Percentiles rank a stretch among this genome's conserved stretches.
Conservation (phyloP, 2,888 invertebrate species). For the Polydrusus pterygomalis region DNA sequence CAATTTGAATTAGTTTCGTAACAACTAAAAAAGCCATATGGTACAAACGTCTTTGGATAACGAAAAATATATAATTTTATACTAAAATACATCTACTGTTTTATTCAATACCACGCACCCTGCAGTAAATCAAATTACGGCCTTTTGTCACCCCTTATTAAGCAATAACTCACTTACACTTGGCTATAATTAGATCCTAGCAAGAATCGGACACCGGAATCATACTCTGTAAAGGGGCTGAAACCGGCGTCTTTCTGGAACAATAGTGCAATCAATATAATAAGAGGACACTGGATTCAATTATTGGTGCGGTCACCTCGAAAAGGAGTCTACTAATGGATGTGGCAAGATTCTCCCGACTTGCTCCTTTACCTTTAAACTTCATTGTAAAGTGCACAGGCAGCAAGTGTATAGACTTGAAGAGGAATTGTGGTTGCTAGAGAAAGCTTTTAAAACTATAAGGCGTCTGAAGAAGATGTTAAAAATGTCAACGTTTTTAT, state of each 20-base stretch:
- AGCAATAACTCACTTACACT: constrained; percentile 51
- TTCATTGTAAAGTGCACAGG: constrained; percentile 51
- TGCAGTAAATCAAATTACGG: constrained; percentile 38
- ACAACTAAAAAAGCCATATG: too few relatives aligned
- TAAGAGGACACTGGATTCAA: constrained; percentile 72
- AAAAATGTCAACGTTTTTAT: too few relatives aligned
- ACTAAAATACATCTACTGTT: background rate
- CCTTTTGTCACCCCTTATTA: constrained; percentile 51
- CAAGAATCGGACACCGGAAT: constrained; percentile 52
- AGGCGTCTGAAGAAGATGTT: too few relatives aligned
- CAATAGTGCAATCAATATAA: constrained; percentile 74
- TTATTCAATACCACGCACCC: background rate
- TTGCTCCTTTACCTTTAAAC: constrained; percentile 51
- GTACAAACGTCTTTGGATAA: too few relatives aligned
- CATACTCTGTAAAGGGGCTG: constrained; percentile 34
- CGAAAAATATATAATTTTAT: too few relatives aligned
- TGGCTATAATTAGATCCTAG: constrained; percentile 50
- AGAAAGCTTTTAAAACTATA: background rate
- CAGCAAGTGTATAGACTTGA: constrained; percentile 25
- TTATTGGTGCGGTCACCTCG: constrained; percentile 63
- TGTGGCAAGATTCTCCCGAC: constrained; percentile 52
- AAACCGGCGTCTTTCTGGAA: constrained; percentile 63
- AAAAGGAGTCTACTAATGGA: constrained; percentile 56
- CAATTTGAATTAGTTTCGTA: too few relatives aligned
- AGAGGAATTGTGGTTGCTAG: constrained; percentile 14